These are phyloP conservation scores for Anthoscopus minutus DNA, from an alignment of 2,113 vertebrate genomes.

Conservation along the genomic window DNA sequence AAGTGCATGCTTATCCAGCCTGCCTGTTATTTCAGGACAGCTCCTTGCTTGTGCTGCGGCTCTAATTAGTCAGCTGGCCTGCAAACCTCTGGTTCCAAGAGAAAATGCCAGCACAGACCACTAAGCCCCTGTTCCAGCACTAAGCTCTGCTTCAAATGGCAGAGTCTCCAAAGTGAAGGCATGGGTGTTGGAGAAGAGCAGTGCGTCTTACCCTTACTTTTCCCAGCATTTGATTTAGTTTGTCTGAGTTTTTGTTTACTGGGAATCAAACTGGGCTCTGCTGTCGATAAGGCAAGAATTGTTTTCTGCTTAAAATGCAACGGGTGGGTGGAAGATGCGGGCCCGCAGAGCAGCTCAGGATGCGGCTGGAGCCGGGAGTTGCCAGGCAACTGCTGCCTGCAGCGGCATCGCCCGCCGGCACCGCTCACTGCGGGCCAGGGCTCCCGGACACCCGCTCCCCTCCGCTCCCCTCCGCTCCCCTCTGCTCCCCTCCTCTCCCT, in stretches of 20 bases:
- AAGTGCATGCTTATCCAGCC: not conserved
- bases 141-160: not conserved
- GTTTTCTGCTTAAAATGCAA: not conserved
- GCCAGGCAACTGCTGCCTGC: slow-evolving; percentile 7
- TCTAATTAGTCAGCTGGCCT: not conserved
- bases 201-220: not conserved
- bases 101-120: not conserved
- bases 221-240: not conserved
- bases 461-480: not conserved
- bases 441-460: not conserved
- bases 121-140: not conserved
- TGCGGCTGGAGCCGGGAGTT: not conserved
- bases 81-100: not conserved
- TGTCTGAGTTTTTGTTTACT: not conserved
- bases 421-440: no score
- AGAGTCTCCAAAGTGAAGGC: not conserved
- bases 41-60: not conserved
- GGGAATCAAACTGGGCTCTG: not conserved
- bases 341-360: not conserved
- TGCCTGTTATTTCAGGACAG: not conserved
- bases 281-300: not conserved
- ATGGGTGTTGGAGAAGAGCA: not conserved
- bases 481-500: not conserved
- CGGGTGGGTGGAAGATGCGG: not conserved
- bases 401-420: not conserved